Conservation (phyloP, 2,888 invertebrate species). For the Xiphydria camelus region DNA sequence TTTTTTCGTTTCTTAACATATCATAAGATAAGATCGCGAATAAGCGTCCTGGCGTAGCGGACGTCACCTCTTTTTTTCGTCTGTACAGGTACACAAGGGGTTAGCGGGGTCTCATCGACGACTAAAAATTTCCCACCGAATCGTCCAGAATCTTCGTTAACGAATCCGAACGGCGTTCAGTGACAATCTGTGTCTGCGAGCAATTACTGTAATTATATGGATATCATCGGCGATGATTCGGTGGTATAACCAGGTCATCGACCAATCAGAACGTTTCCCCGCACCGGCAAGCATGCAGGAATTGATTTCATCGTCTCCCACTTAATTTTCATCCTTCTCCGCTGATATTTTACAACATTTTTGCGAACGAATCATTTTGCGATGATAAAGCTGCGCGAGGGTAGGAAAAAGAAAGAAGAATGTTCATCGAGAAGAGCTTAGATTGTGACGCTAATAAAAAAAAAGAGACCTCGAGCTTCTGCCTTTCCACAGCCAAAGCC, state of each 20-base stretch:
- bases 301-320: not conserved
- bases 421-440: too few species aligned
- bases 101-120: too few species aligned
- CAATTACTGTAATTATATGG: constrained; percentile 26
- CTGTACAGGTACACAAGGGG: too few species aligned
- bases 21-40: constrained; percentile 38
- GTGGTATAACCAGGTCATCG: too few species aligned
- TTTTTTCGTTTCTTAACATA: constrained; percentile 41
- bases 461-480: too few species aligned
- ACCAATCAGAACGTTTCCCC: too few species aligned
- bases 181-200: constrained; percentile 35
- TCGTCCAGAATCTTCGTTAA: constrained; percentile 20
- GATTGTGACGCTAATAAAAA: too few species aligned
- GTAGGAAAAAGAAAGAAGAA: too few species aligned
- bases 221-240: not conserved
- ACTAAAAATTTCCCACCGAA: too few species aligned
- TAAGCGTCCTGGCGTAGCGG: constrained; percentile 4
- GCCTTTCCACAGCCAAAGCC: too few species aligned
- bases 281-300: too few species aligned
- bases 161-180: constrained; percentile 19
- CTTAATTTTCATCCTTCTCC: not conserved
- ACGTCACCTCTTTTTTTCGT: not conserved
- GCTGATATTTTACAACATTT: not conserved
- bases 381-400: too few species aligned
- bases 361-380: not conserved